phyloP scores from a whole-genome alignment of 2,797 vertebrate species.

The Lemur catta region DNA sequence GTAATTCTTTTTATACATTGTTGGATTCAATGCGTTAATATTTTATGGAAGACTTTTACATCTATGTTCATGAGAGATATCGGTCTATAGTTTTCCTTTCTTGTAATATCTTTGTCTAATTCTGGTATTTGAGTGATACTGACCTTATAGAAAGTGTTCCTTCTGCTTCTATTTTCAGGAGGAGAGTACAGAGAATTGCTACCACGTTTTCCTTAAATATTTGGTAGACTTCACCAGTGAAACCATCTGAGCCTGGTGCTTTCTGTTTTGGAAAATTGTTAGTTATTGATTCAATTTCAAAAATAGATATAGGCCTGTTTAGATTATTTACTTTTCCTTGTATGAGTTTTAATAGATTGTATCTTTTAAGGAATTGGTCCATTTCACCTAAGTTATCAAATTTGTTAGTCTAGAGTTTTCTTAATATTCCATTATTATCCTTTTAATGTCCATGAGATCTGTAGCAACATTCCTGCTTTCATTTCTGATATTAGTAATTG shows the following conservation, averaged over 20 bases:
- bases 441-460: not conserved
- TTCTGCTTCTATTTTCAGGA: not conserved
- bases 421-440: not conserved
- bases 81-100: not conserved
- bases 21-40: not conserved
- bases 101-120: not conserved
- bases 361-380: not conserved
- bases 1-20: not conserved
- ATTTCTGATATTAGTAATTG: not conserved
- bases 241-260: not conserved
- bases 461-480: not conserved
- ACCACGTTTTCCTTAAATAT: not conserved
- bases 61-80: not conserved
- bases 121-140: not conserved
- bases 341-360: not conserved
- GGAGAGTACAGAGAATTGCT: not conserved
- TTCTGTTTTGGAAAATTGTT: not conserved
- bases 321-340: not conserved
- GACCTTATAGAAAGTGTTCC: not conserved
- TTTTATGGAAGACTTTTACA: not conserved
- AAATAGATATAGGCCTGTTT: not conserved
- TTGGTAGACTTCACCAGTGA: not conserved
- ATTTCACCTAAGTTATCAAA: not conserved
- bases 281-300: not conserved
- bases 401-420: not conserved